Evolutionary conservation across 1,140 invertebrate genomes (phyloP), one percentile per base, ranked within the genome.

Genomic region (Laodelphax striatellus): DNA sequence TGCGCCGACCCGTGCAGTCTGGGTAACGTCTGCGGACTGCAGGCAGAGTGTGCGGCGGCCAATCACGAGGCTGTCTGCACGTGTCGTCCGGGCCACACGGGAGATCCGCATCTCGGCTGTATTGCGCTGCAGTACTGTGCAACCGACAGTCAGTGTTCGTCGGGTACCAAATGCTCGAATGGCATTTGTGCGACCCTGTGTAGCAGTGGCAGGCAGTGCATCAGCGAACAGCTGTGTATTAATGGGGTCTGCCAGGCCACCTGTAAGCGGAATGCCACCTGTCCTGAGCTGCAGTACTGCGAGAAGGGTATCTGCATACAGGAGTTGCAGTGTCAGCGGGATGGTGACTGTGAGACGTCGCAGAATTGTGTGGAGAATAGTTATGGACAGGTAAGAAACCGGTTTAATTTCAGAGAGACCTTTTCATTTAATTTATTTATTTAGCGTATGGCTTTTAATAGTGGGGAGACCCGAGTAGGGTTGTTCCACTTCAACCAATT

Each of bases 91-190:
- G 91, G 90, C 17, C 87, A 82, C 59, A 91, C 89, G 10, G 91
- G 92, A 52, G 88, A 94, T 75, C 87, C 92, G 16, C 83, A 86
- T 58, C 75, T 91, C 31, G 89, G 89, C 10, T 92, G 90, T 69
- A 82, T 88, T 41, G 78, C 80, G 4, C 75, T 91, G 38, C 86
- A 90, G 63, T 89, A 88, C 66, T 94, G 90, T 69, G 83, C 81
- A 52, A 72, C 74, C 64, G 87, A 92, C 57, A 79, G 73, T 19
- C 87, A 90, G 66, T 94, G 90, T 69, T 82, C 88, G 8, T 79
- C 86, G 6, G 86, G 88, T 38, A 87, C 87, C 9, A 83, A 84
- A 66, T 94, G 90, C 67, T 81, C 84, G 24, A 85, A 84, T 58
- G 90, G 90, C 43, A 80, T 94, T 60, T 94, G 90, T 65, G 82